Evolutionary conservation across 2,888 invertebrate species (phyloP).

Genomic region (Sisyra terminalis): DNA sequence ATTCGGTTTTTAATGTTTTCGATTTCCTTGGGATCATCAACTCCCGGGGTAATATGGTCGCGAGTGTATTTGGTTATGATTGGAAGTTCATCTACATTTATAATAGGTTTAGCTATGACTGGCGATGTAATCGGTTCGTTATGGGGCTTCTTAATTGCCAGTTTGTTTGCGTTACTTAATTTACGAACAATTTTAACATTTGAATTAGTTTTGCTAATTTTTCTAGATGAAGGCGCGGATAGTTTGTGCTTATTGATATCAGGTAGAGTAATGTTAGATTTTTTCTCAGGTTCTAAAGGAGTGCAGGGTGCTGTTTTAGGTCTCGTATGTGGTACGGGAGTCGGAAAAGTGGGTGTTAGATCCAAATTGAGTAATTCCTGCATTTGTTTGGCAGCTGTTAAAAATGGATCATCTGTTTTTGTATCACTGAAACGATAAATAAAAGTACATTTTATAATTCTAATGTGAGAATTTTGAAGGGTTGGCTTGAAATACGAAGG

Average conservation of each 20-base stretch:
- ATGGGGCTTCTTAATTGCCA: no score
- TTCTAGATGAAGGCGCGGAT: neutral
- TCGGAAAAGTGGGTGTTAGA: constrained; percentile 22
- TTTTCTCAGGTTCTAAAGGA: neutral
- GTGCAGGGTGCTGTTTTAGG: constrained; percentile 17
- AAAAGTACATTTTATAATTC: no score
- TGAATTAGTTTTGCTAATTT: neutral
- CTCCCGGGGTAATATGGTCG: constrained; percentile 10
- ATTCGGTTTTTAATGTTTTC: neutral
- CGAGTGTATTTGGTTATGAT: constrained; percentile 10
- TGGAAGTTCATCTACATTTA: constrained; percentile 2
- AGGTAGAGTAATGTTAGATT: constrained; percentile 16
- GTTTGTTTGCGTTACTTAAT: no score
- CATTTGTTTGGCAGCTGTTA: constrained; percentile 65
- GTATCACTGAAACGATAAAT: constrained; percentile 10
- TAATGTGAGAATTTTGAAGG: no score
- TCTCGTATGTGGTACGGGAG: constrained; percentile 11
- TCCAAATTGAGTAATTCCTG: constrained; percentile 60
- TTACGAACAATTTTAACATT: neutral
- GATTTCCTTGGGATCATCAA: neutral
- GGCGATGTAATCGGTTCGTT: no score
- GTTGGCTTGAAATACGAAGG: no score
- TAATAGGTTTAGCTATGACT: neutral
- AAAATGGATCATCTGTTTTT: constrained; percentile 54
- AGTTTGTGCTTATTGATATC: constrained; percentile 8